These are phyloP conservation scores for Edolisoma coerulescens DNA, from an alignment of 2,113 vertebrate genomes.

Conservation along the genomic window DNA sequence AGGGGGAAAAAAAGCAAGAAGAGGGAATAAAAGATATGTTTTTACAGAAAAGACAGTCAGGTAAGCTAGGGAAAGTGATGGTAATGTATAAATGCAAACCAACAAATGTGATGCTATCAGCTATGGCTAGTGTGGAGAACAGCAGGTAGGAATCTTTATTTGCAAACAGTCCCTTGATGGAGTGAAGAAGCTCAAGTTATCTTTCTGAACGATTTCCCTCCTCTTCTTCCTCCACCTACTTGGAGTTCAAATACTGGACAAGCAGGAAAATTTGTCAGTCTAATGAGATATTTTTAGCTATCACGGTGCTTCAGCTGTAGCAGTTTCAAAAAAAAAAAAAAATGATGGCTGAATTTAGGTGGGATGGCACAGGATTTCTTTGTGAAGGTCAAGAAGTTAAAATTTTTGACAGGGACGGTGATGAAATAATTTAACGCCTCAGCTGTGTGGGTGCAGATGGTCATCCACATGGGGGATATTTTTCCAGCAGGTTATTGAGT, in stretches of 20 bases:
- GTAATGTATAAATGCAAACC: not conserved
- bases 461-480: slow-evolving; percentile 54
- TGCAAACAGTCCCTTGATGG: not conserved
- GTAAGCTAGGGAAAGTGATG: not conserved
- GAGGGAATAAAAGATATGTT: not conserved
- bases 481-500: slow-evolving; percentile 57
- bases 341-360: not conserved
- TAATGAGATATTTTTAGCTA: not conserved
- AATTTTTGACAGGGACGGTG: slow-evolving; percentile 30
- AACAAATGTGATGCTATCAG: not conserved
- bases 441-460: slow-evolving; percentile 61
- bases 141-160: not conserved
- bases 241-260: not conserved
- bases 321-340: not conserved
- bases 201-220: not conserved
- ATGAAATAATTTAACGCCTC: slow-evolving; percentile 58
- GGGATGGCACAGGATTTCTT: not conserved
- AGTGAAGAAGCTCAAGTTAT: not conserved
- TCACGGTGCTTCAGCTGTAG: not conserved
- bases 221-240: not conserved
- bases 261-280: not conserved
- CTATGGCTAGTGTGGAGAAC: not conserved
- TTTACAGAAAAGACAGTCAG: not conserved
- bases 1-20: not conserved
- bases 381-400: slow-evolving; percentile 56